A percentile compares a stretch with the other conserved stretches of the same genome.
phyloP scores from a whole-genome alignment of 2,113 vertebrate species.

The Odocoileus hemionus region DNA sequence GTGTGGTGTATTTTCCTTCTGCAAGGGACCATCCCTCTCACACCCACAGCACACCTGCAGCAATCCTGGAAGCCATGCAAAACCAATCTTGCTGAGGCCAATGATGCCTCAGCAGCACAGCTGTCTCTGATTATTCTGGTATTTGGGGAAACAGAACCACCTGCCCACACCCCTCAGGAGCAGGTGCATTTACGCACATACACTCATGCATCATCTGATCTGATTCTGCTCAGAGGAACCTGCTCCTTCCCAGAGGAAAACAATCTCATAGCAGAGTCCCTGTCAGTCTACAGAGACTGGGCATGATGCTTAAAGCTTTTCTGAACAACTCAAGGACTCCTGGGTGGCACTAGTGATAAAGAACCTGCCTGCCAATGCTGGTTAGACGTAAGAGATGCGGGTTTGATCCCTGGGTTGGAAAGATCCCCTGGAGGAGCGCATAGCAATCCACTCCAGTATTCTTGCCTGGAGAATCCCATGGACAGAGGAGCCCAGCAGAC shows the following conservation, averaged over 20 bases:
- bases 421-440: background rate
- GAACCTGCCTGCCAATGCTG: background rate
- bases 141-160: background rate
- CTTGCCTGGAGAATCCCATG: background rate
- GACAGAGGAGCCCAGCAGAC: background rate
- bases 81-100: background rate
- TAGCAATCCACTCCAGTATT: background rate
- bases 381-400: background rate
- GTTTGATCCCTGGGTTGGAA: background rate
- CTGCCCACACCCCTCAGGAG: background rate
- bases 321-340: background rate
- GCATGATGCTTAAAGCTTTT: background rate
- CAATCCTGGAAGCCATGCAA: background rate
- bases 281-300: background rate
- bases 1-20: background rate
- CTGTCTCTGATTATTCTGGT: background rate
- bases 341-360: background rate
- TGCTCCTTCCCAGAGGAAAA: background rate
- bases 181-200: background rate
- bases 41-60: background rate
- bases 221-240: background rate
- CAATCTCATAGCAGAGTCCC: background rate
- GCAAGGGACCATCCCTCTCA: background rate
- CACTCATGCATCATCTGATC: background rate
- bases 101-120: background rate